Evolutionary conservation across 2,888 invertebrate genomes (phyloP).

Genomic region (Drosophila cracens): DNA sequence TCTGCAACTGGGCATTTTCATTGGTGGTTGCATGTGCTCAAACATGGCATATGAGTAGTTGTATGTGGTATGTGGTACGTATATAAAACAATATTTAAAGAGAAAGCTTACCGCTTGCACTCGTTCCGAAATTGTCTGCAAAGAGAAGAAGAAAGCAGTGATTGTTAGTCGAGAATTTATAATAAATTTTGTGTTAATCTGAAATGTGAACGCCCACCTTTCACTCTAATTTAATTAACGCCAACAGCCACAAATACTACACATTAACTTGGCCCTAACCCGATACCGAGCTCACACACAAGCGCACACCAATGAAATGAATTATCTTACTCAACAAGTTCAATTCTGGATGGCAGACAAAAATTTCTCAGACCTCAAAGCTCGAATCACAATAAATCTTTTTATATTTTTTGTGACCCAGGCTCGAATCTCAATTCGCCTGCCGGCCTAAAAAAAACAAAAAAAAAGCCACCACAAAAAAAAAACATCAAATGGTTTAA

Average conservation of each 20-base stretch:
- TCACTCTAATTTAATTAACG: slow-evolving; percentile 62
- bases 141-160: slow-evolving; percentile 35
- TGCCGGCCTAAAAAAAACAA: slow-evolving; percentile 7
- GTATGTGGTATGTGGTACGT: not conserved
- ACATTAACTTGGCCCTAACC: slow-evolving; percentile 16
- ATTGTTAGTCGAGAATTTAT: slow-evolving; percentile 34
- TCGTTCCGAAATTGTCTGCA: slow-evolving; percentile 84
- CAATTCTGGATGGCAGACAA: slow-evolving; percentile 29
- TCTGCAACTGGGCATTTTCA: slow-evolving; percentile 27
- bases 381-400: slow-evolving; percentile 66
- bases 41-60: not conserved
- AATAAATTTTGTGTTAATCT: slow-evolving; percentile 16
- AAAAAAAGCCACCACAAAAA: slow-evolving; percentile 3
- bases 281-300: slow-evolving; percentile 1
- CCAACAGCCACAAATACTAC: slow-evolving; percentile 19
- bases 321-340: slow-evolving; percentile 65
- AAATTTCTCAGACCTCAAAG: slow-evolving; percentile 60
- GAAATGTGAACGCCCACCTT: slow-evolving; percentile 34
- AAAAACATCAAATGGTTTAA: slow-evolving; percentile 55
- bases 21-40: slow-evolving; percentile 28
- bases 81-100: slow-evolving; percentile 1
- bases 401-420: slow-evolving; percentile 45
- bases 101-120: slow-evolving; percentile 82
- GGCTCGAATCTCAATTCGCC: slow-evolving; percentile 38
- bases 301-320: slow-evolving; percentile 40